Percentiles rank a stretch among this genome's conserved stretches.
These are phyloP conservation scores for Micrasema minimum DNA, from an alignment of 1,140 invertebrate species.

Conservation along the genomic window DNA sequence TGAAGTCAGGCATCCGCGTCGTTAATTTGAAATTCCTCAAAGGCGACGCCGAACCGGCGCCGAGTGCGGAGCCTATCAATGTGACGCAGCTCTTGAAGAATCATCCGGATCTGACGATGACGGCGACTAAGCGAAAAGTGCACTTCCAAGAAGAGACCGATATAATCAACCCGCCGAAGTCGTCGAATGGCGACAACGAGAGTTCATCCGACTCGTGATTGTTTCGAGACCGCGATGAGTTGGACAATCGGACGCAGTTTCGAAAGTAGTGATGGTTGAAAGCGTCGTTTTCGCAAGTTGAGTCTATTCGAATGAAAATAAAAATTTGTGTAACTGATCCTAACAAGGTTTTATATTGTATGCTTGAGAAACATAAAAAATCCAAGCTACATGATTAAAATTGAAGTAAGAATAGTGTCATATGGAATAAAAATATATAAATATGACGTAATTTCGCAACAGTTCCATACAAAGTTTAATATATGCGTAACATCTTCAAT, in stretches of 20 bases:
- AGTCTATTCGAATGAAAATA: too few species aligned
- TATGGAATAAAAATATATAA: too few species aligned
- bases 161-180: slow-evolving; percentile 22
- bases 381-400: too few species aligned
- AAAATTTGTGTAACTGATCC: too few species aligned
- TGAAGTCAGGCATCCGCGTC: slow-evolving; percentile 20
- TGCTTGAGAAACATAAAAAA: too few species aligned
- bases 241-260: neutral
- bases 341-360: too few species aligned
- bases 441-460: too few species aligned
- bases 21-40: slow-evolving; percentile 31
- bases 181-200: slow-evolving; percentile 10
- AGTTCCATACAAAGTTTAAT: too few species aligned
- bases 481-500: too few species aligned
- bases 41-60: slow-evolving; percentile 1
- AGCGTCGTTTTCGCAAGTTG: neutral
- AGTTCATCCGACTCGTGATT: slow-evolving; percentile 18
- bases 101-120: slow-evolving; percentile 34
- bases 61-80: neutral
- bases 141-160: slow-evolving; percentile 17
- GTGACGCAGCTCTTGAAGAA: slow-evolving; percentile 17
- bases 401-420: too few species aligned
- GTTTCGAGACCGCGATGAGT: neutral
- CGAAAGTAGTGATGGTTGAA: neutral
- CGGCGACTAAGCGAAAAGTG: slow-evolving; percentile 20